A percentile compares a stretch with the other conserved stretches of the same genome.
phyloP scores from a whole-genome alignment of 2,113 vertebrate genomes.

The Balaeniceps rex region DNA sequence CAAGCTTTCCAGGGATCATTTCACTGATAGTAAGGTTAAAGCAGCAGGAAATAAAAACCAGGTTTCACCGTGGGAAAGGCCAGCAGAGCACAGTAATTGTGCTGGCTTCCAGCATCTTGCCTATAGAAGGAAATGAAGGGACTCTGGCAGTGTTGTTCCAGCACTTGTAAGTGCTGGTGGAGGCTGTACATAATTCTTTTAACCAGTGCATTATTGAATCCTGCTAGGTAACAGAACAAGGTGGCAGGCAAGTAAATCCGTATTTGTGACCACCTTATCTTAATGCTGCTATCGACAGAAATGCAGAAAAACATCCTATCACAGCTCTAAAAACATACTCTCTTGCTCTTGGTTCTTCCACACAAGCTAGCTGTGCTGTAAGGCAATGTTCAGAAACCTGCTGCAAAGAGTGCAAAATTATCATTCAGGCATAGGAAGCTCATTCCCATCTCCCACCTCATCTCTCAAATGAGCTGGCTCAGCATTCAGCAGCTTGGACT shows the following conservation, averaged over 20 bases:
- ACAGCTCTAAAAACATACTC: neutral
- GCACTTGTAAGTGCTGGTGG: neutral
- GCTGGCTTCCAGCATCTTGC: neutral
- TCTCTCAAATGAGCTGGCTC: neutral
- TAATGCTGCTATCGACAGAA: neutral
- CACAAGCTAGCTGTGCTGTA: neutral
- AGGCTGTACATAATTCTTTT: neutral
- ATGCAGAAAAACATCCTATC: neutral
- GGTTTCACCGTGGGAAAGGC: slow-evolving; percentile 46
- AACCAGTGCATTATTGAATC: neutral
- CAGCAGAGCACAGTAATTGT: slow-evolving; percentile 8
- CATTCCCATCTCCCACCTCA: slow-evolving; percentile 6
- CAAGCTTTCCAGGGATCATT: slow-evolving; percentile 35
- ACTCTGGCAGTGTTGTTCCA: neutral
- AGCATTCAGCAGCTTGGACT: neutral
- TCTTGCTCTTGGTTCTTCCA: neutral
- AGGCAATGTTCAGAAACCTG: neutral
- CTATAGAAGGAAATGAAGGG: neutral
- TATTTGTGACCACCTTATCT: neutral
- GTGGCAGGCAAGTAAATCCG: neutral
- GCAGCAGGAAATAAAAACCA: slow-evolving; percentile 54
- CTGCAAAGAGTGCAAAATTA: neutral
- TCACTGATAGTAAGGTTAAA: slow-evolving; percentile 29
- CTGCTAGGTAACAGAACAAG: neutral
- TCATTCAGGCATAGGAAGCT: neutral